Percentiles rank a stretch among this genome's conserved stretches.
phyloP scores from a whole-genome alignment of 1,140 invertebrate genomes.

The Frieseomelitta varia region DNA sequence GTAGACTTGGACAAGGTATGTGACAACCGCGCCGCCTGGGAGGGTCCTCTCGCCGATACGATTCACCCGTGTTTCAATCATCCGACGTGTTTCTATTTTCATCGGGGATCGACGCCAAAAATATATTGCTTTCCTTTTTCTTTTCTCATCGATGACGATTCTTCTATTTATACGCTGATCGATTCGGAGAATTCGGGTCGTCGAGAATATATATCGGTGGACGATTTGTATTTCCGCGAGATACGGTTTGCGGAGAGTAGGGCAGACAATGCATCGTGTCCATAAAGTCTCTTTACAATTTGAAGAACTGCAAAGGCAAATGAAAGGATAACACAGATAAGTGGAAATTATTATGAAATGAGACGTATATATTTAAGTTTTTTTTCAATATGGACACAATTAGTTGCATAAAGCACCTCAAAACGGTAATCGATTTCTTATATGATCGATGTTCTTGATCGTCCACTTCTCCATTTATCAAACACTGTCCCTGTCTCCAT shows the following conservation, averaged over 20 bases:
- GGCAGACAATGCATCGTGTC: neutral
- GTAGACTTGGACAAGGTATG: conserved; percentile 69
- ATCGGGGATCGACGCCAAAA: neutral
- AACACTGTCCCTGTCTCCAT: too few species aligned
- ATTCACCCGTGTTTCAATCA: neutral
- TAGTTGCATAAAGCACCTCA: too few species aligned
- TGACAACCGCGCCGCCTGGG: neutral
- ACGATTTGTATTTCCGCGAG: neutral
- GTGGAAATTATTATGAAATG: too few species aligned
- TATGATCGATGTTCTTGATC: too few species aligned
- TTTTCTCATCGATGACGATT: neutral
- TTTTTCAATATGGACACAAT: too few species aligned
- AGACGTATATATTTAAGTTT: too few species aligned
- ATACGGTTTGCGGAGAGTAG: neutral
- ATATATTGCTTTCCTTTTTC: neutral
- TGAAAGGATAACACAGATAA: too few species aligned
- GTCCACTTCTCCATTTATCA: too few species aligned
- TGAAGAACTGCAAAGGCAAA: too few species aligned
- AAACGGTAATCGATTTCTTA: too few species aligned
- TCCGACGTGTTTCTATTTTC: neutral
- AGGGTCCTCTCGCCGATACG: neutral
- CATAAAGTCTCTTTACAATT: too few species aligned
- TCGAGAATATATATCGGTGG: neutral
- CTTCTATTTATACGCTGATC: neutral
- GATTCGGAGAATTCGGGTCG: neutral